Base-by-base conservation (phyloP, 1,140 invertebrate genomes). In the Eupristina koningsbergeri region DNA sequence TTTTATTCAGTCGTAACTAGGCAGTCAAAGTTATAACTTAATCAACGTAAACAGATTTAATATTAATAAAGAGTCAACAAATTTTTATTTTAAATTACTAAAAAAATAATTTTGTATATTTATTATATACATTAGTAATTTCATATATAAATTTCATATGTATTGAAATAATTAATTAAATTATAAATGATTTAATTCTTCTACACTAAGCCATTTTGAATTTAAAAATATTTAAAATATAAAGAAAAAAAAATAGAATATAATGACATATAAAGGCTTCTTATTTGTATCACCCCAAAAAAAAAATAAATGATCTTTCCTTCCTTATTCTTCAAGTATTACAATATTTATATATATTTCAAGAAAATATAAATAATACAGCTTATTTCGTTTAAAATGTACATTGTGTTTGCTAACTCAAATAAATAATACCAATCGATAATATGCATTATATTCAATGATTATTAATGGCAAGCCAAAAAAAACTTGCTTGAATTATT, bases 171-270 rank as follows among this genome's bases (percentile, higher is more conserved):
- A 63, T 26, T 50, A 58, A 36, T 34, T 78, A 50, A 50, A 50
- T 13, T 50, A 50, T 17, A 50, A 50, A 50, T 50, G 2, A 15
- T 15, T 7, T 36, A 76, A 76, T 58, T 29, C 34, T 36, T 34
- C 2, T 61, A 45, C 26, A 64, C 17, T 26, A 31, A 17, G 34
- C 13, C 67, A 67, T 17, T 64, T 67, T 64, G 0, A 61, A 39
- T 71, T 7, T 58, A 58, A 29, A 47, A 53, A 61, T 80, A 34
- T n/a, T 53, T 31, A 22, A 74, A 41, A 63, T 61, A 81, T 74
- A 45, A 63, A 81, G 36, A 81, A 75, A 45, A 81, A 81, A 29
- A 19, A 61, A 74, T 39, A 41, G 1, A n/a, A n/a, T n/a, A n/a
- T 41, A 36, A 26, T 58, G 26, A 80, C 3, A 39, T n/a, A 39